Conservation (phyloP, 2,797 vertebrate genomes). For the Sebastes hopkinsi region DNA sequence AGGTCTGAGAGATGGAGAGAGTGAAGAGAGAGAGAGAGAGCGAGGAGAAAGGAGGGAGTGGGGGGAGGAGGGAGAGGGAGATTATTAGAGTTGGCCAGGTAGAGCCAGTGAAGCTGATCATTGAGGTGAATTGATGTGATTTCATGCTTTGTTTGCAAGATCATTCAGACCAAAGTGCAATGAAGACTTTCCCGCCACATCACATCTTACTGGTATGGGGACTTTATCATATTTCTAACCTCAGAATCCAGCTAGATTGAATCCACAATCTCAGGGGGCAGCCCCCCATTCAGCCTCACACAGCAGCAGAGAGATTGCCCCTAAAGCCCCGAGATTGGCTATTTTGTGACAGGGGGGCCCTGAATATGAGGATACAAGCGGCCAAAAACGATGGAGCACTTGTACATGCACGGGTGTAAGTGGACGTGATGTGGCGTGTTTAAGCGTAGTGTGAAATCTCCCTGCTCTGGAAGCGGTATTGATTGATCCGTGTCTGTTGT, state of each 20-base stretch:
- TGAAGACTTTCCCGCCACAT: slow-evolving; percentile 85
- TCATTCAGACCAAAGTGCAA: slow-evolving; percentile 87
- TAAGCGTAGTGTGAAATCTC: slow-evolving; percentile 69
- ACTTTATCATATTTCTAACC: slow-evolving; percentile 87
- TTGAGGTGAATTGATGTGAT: slow-evolving; percentile 93
- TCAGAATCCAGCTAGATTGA: slow-evolving; percentile 84
- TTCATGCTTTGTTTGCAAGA: slow-evolving; percentile 90
- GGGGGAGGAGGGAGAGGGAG: slow-evolving; percentile 63
- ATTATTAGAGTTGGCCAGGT: slow-evolving; percentile 81
- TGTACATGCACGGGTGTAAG: slow-evolving; percentile 71
- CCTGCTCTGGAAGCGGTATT: slow-evolving; percentile 59
- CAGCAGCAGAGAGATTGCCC: slow-evolving; percentile 74
- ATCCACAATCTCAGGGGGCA: slow-evolving; percentile 79
- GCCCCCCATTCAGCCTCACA: slow-evolving; percentile 70
- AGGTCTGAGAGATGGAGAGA: slow-evolving; percentile 58
- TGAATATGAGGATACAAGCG: slow-evolving; percentile 63
- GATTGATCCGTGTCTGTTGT: slow-evolving; percentile 78
- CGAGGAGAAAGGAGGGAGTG: slow-evolving; percentile 54
- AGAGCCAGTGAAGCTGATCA: slow-evolving; percentile 87
- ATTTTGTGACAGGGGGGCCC: slow-evolving; percentile 75
- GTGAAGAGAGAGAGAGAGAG: slow-evolving; percentile 52
- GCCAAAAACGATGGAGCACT: slow-evolving; percentile 59
- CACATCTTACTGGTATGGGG: slow-evolving; percentile 83
- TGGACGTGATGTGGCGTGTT: slow-evolving; percentile 60
- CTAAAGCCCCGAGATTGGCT: slow-evolving; percentile 82